These are phyloP conservation scores for Oophaga pumilio DNA, from an alignment of 2,113 vertebrate species.

Conservation along the genomic window DNA sequence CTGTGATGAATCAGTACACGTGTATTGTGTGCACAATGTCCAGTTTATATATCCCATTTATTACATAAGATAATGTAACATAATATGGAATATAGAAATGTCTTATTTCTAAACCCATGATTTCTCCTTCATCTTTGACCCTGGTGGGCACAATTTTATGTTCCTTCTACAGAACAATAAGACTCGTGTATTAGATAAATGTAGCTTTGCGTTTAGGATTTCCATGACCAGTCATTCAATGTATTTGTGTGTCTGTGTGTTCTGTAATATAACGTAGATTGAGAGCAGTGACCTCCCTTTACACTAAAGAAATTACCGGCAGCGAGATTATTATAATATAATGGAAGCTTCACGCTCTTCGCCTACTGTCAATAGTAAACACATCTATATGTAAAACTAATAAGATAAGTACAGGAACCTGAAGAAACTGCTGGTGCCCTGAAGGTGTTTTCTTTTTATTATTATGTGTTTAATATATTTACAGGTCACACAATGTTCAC, in stretches of 20 bases:
- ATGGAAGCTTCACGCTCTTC: neutral
- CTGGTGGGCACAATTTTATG: neutral
- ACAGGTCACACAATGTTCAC: conserved; percentile 18
- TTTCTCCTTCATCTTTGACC: neutral
- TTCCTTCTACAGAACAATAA: neutral
- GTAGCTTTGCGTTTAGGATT: conserved; percentile 22
- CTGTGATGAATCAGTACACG: too few relatives aligned
- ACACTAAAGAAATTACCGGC: conserved; percentile 12
- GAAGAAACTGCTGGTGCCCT: neutral
- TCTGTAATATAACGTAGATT: conserved; percentile 4
- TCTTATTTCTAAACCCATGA: neutral
- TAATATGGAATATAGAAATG: neutral
- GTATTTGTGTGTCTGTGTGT: neutral
- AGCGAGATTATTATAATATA: conserved; percentile 4
- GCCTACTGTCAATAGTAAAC: neutral
- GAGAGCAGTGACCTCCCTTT: conserved; percentile 13
- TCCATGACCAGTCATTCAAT: neutral
- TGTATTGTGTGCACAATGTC: too few relatives aligned
- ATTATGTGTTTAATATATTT: conserved; percentile 18
- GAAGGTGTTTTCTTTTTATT: neutral
- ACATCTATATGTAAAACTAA: conserved; percentile 9
- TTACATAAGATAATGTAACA: neutral
- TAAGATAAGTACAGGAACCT: neutral
- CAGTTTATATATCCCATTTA: neutral
- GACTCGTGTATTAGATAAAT: neutral